Percentiles rank a stretch among this genome's conserved stretches.
phyloP scores from a whole-genome alignment of 2,113 vertebrate species.

The Gasterosteus nipponicus region DNA sequence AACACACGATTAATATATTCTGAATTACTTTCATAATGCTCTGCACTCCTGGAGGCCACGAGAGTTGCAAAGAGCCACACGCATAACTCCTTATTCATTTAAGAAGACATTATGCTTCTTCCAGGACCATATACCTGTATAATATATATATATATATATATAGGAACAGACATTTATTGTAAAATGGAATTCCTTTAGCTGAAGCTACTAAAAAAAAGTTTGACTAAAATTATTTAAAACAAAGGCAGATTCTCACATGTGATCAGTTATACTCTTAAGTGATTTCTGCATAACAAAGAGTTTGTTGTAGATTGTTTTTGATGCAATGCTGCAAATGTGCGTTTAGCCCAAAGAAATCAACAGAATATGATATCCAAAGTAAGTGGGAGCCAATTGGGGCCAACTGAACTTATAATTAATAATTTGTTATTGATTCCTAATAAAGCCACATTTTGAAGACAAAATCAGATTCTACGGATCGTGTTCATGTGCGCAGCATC shows the following conservation, averaged over 20 bases:
- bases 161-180: not conserved
- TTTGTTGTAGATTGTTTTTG: not conserved
- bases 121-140: not conserved
- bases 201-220: not conserved
- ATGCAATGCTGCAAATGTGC: not conserved
- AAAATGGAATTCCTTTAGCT: not conserved
- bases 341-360: too few relatives aligned
- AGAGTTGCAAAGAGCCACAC: conserved; percentile 32
- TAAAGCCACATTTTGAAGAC: not conserved
- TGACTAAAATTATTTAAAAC: not conserved
- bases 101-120: conserved; percentile 24
- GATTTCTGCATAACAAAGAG: not conserved
- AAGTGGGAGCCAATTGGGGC: not conserved
- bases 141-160: conserved; percentile 1
- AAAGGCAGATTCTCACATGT: not conserved
- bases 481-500: too few relatives aligned
- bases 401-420: not conserved
- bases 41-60: conserved; percentile 30
- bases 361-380: not conserved
- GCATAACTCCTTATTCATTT: conserved; percentile 36
- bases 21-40: conserved; percentile 47
- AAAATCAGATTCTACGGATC: too few relatives aligned
- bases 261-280: not conserved
- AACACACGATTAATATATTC: conserved; percentile 53
- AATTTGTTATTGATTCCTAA: not conserved